Conservation (phyloP, 1,140 invertebrate species). For the Harlomillsia oculata region DNA sequence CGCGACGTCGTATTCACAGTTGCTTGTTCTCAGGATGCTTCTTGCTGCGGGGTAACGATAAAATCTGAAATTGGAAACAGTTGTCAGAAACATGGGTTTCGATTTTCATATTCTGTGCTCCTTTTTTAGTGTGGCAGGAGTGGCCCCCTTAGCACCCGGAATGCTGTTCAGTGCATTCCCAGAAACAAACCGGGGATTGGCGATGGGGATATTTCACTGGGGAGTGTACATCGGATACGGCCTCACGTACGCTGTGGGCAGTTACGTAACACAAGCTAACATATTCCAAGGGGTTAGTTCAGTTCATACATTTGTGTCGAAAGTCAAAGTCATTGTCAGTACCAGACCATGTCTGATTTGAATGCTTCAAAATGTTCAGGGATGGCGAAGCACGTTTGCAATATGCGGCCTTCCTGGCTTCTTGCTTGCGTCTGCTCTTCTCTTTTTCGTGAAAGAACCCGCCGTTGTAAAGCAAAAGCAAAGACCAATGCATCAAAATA, state of each 20-base stretch:
- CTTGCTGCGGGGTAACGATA: slow-evolving; percentile 64
- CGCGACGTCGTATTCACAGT: slow-evolving; percentile 76
- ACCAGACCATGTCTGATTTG: too few relatives aligned
- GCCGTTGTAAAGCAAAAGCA: too few relatives aligned
- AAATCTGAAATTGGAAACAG: too few relatives aligned
- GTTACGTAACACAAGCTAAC: slow-evolving; percentile 69
- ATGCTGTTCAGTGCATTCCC: slow-evolving; percentile 76
- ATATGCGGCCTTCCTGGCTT: slow-evolving; percentile 72
- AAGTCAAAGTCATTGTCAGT: not conserved
- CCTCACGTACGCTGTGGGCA: slow-evolving; percentile 78
- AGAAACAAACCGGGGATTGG: slow-evolving; percentile 63
- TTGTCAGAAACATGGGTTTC: too few relatives aligned
- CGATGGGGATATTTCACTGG: slow-evolving; percentile 90
- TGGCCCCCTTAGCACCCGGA: slow-evolving; percentile 76
- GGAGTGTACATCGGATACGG: slow-evolving; percentile 90
- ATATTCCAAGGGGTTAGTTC: slow-evolving; percentile 51
- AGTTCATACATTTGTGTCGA: not conserved
- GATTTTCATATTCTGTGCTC: not conserved
- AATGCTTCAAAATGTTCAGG: slow-evolving; percentile 43
- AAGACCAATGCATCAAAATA: too few relatives aligned
- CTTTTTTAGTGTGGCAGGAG: slow-evolving; percentile 64
- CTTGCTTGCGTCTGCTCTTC: slow-evolving; percentile 47
- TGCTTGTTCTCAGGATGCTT: slow-evolving; percentile 75
- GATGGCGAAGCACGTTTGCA: slow-evolving; percentile 80
- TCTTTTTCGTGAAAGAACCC: slow-evolving; percentile 61